These are phyloP conservation scores for Meloe dianella DNA, from an alignment of 2,888 invertebrate species.

Conservation along the genomic window DNA sequence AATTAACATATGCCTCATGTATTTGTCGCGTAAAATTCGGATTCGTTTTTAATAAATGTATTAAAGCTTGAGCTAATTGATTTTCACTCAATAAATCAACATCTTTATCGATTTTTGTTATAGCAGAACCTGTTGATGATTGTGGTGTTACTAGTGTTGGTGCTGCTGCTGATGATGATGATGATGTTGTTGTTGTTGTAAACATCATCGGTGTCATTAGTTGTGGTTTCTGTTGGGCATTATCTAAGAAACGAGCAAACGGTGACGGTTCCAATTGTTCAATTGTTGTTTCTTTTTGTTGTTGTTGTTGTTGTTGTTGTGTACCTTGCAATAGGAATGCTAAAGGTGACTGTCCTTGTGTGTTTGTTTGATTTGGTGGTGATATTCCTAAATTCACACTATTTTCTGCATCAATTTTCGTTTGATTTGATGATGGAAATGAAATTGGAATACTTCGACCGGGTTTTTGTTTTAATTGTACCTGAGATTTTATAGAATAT, in stretches of 20 bases:
- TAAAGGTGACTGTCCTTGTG: constrained; percentile 41
- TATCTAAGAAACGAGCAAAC: constrained; percentile 63
- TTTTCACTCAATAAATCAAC: constrained; percentile 84
- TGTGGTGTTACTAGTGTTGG: constrained; percentile 6
- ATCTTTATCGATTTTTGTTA: constrained; percentile 10
- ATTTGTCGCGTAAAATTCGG: constrained; percentile 86
- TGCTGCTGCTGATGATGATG: too few species aligned
- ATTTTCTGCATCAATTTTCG: constrained; percentile 56
- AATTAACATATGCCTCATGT: constrained; percentile 91
- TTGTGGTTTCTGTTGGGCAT: constrained; percentile 69
- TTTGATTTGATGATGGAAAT: constrained; percentile 42
- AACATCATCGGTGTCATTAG: constrained; percentile 89
- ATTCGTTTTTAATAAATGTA: constrained; percentile 86
- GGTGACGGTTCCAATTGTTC: constrained; percentile 59
- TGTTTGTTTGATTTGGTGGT: constrained; percentile 59
- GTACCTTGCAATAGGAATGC: constrained; percentile 49
- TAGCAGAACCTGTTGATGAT: not conserved
- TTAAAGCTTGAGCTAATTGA: constrained; percentile 88
- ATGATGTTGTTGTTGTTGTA: constrained; percentile 58
- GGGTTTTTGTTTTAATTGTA: constrained; percentile 38
- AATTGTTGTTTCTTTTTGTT: constrained; percentile 29
- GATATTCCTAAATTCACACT: constrained; percentile 64
- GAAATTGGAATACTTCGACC: constrained; percentile 53
- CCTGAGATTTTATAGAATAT: constrained; percentile 11
- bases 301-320: constrained; percentile 29